Evolutionary conservation across 2,113 vertebrate species (phyloP), one percentile per base, ranked within the genome.

Genomic region (Equus quagga): DNA sequence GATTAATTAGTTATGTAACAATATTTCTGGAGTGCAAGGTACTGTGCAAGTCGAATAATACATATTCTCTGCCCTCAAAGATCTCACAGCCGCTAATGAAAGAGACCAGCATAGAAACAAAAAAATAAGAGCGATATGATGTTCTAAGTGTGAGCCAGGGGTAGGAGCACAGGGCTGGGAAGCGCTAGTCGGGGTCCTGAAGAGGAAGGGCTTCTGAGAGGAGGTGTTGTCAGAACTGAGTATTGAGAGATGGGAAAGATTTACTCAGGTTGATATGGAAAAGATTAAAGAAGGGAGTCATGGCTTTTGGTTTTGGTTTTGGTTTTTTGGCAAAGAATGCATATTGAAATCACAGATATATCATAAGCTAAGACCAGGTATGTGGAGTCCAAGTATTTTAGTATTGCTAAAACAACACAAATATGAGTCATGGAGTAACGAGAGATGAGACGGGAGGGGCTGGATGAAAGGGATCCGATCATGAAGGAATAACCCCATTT

Each of bases 11-110:
- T 56, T 67, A 88, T 76, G 70, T 82, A 54, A 58, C 73, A 92
- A 6, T 81, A 87, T 89, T 82, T 91, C 67, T 65, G 41, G 33
- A 76, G 13, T 70, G 14, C 12, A 79, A 24, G 31, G 3, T 1
- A 94, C 18, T 41, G 3, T 89, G 41, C 23, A 49, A 82, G 26
- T 91, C 46, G 44, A 73, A 54, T 86, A 97, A 90, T 83, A 78
- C 19, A 46, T 67, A 41, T 65, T 89, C 41, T 73, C 12, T 81
- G 82, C 1, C 62, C 26, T 92, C 28, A 62, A 3, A 49, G 15
- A 65, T 31, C 36, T 62, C 73, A 76, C 1, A 76, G 54, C 14
- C 56, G 15, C 65, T 81, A 31, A 49, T 7, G 14, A 80, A 58
- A 72, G 12, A 96, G 6, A 8, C 44, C 26, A 49, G 24, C 12